Evolutionary conservation across 2,888 invertebrate genomes (phyloP).

Genomic region (Eupelmus urozonus): DNA sequence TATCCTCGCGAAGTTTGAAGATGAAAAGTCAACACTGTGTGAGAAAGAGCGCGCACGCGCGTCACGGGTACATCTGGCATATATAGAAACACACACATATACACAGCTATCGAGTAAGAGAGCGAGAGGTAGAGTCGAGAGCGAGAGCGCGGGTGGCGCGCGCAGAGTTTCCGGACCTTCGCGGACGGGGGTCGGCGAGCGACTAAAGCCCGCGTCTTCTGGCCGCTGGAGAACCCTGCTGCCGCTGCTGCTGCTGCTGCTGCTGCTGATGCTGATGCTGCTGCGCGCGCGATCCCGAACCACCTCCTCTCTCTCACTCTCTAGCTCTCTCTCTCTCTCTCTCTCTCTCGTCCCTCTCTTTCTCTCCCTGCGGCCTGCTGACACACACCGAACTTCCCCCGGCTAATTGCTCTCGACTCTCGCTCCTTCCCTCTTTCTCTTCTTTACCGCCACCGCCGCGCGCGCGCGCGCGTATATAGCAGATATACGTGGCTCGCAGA

Average conservation of each 20-base stretch:
- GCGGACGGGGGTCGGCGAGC: conserved; percentile 73
- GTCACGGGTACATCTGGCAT: background rate
- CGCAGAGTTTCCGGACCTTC: conserved; percentile 62
- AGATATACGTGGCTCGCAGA: too few species aligned
- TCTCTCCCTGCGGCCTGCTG: conserved; percentile 38
- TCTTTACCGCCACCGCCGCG: background rate
- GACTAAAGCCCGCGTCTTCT: conserved; percentile 69
- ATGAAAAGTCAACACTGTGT: background rate
- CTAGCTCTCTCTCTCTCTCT: too few species aligned
- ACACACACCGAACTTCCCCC: conserved; percentile 46
- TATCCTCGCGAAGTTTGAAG: too few species aligned
- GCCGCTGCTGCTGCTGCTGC: conserved; percentile 63
- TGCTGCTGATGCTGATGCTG: background rate
- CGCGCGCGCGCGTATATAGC: too few species aligned
- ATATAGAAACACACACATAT: background rate
- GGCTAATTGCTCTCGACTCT: conserved; percentile 58
- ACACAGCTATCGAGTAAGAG: background rate
- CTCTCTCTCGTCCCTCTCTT: too few species aligned
- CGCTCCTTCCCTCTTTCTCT: conserved; percentile 47
- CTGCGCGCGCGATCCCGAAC: background rate
- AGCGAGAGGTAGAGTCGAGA: background rate
- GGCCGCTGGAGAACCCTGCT: conserved; percentile 64
- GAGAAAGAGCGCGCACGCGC: background rate
- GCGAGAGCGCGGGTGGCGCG: too few species aligned
- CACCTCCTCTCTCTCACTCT: conserved; percentile 10